phyloP scores from a whole-genome alignment of 2,113 vertebrate species.

The Polypterus senegalus region DNA sequence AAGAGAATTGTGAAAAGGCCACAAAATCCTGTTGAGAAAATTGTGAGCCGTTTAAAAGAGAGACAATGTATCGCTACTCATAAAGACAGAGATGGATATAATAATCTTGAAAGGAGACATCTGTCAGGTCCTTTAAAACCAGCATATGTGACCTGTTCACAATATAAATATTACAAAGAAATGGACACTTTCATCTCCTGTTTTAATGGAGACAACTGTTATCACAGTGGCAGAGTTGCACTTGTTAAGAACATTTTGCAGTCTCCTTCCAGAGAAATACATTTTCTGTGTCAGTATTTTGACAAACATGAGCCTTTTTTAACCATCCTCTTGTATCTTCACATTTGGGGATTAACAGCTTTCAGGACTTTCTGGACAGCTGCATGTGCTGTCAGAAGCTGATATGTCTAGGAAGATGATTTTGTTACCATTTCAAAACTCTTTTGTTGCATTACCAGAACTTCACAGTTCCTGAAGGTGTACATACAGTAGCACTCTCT shows the following conservation, averaged over 20 bases:
- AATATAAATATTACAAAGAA: background rate
- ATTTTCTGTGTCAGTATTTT: background rate
- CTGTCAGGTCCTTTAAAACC: background rate
- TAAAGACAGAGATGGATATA: background rate
- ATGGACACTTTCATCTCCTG: background rate
- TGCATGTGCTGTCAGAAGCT: background rate
- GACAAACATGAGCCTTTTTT: background rate
- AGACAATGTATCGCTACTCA: background rate
- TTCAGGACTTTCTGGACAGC: background rate
- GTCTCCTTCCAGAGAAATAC: background rate
- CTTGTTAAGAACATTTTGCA: background rate
- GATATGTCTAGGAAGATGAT: background rate
- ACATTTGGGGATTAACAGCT: background rate
- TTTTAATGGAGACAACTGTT: background rate
- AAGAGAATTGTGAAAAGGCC: conserved; percentile 1
- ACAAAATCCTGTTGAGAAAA: background rate
- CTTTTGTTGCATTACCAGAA: too few species aligned
- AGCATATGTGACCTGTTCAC: background rate
- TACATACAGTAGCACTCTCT: too few species aligned
- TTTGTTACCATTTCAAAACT: too few species aligned
- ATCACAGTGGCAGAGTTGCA: background rate
- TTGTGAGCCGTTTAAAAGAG: background rate
- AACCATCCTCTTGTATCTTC: background rate
- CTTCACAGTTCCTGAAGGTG: too few species aligned
- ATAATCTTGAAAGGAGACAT: background rate